Evolutionary conservation across 2,113 vertebrate species (phyloP), one percentile per base, ranked within the genome.

Genomic region (Pyrgilauda ruficollis): DNA sequence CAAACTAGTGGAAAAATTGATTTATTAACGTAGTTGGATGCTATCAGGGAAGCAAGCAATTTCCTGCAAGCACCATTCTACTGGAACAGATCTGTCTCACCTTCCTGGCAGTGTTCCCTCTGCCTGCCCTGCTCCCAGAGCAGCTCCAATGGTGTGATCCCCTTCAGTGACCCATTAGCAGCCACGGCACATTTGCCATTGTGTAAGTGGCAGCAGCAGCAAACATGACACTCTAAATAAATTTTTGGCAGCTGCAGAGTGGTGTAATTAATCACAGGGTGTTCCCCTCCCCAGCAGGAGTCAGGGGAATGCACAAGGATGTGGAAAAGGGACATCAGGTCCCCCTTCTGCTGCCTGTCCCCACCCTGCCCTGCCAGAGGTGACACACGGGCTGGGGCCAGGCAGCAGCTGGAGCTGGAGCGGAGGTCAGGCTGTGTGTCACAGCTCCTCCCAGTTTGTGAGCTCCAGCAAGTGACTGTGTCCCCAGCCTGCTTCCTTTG

Each of bases 81-180:
- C 30, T 53, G 31, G 70, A 89, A 64, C 66, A 49, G 85, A 79
- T 83, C 15, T 44, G 49, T 77, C 91, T 81, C 70, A 87, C 28
- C 85, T 91, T 70, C 79, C 78, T 70, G 35, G 4, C 90, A 87
- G 49, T 39, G 46, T 19, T 74, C 79, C 70, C 47, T 80, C 61
- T 67, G n/a, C 49, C 83, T 80, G 87, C 70, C 56, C 6, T 31
- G 75, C 66, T 72, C 23, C 77, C 10, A 33, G 75, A 87, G 81
- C 77, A 83, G 73, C 61, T 94, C 63, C 90, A 79, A 33, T 5
- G 52, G 10, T 35, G 87, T 17, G 1, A 82, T 63, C 55, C 70
- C n/a, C 79, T 50, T 56, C 75, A 55, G 52, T 92, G 95, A 95
- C 88, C 96, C 93, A 56, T 78, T 35, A 72, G 70, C 86, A 77